Base-by-base conservation (phyloP, 2,888 invertebrate genomes). In the Dolichomitus sp. region DNA sequence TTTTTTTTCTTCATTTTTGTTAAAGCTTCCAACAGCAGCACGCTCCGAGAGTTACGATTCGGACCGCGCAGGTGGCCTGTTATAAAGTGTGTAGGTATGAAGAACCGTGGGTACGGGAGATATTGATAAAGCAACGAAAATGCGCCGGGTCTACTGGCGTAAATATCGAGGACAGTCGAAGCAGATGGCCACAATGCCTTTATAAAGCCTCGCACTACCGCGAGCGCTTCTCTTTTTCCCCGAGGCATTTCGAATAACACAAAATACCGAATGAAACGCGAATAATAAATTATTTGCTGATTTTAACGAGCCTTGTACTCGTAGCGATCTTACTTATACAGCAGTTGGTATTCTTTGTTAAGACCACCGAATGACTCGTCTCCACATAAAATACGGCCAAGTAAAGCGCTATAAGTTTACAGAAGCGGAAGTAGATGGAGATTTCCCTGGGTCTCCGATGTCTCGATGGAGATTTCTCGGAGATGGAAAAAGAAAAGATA, bases 361-460 rank as follows among this genome's bases (percentile, higher is more conserved):
- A n/a, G 33, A 27, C 37, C 12, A 65, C 52, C 33, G 42, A 70
- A 45, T 14, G 54, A 37, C 52, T 17, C 19, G 9, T 33, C 57
- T 33, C 37, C 1, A 17, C 33, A 76, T 37, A 57, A 37, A 63
- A 42, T 59, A 33, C 33, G 4, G 7, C 33, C 2, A 6, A 33
- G 57, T 33, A 14, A 17, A 59, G 45, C 54, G 23, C 70, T 70
- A 42, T 70, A 70, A 72, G 30, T 72, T 72, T 52, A 65, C 63
- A 1, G 50, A 65, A 65, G 65, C 74, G 72, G 57, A 73, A 79
- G 66, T 79, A 50, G 72, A 79, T 79, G 37, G 73, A 79, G 79
- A 79, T 79, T 57, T 72, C 65, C 23, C 48, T 52, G 54, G 54
- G 57, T 45, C 57, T 17, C 12, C n/a, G 61, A 59, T 63, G 42